phyloP scores from a whole-genome alignment of 2,888 invertebrate genomes.

The Pollenia amentaria region DNA sequence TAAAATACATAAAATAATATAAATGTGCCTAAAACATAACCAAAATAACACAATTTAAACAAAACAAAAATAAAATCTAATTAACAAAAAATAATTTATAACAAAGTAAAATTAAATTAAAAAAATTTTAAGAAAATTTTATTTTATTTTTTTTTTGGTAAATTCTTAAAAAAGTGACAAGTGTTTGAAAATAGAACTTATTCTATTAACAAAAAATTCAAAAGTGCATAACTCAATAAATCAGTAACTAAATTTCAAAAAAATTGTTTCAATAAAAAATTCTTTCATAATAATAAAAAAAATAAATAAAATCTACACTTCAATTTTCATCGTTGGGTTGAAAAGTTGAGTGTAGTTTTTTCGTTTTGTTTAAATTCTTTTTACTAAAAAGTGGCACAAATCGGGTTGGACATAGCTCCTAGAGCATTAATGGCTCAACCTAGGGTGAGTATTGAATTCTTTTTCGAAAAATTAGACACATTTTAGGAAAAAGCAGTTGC shows the following conservation, averaged over 20 bases:
- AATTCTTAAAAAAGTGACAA: constrained; percentile 56
- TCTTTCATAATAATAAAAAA: constrained; percentile 40
- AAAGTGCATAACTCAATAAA: constrained; percentile 46
- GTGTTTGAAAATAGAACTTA: constrained; percentile 15
- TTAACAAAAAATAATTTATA: constrained; percentile 38
- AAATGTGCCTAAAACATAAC: constrained; percentile 72
- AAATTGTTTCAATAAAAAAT: constrained; percentile 20
- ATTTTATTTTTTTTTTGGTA: background rate
- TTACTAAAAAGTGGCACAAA: constrained; percentile 84
- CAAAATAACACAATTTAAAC: constrained; percentile 47
- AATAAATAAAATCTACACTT: constrained; percentile 67
- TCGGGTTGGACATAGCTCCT: constrained; percentile 85
- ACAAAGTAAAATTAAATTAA: constrained; percentile 35
- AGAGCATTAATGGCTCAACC: constrained; percentile 86
- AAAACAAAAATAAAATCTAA: constrained; percentile 41
- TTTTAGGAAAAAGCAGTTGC: constrained; percentile 44
- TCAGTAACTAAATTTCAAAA: constrained; percentile 19
- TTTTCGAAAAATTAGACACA: background rate
- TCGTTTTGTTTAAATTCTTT: constrained; percentile 60
- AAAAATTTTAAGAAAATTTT: constrained; percentile 43
- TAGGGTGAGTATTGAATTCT: constrained; percentile 83
- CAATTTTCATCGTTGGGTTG: constrained; percentile 56
- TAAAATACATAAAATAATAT: constrained; percentile 55
- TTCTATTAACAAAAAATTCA: background rate
- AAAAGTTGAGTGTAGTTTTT: constrained; percentile 70